Base-by-base conservation (phyloP, 2,113 vertebrate species). In the Archocentrus centrarchus region DNA sequence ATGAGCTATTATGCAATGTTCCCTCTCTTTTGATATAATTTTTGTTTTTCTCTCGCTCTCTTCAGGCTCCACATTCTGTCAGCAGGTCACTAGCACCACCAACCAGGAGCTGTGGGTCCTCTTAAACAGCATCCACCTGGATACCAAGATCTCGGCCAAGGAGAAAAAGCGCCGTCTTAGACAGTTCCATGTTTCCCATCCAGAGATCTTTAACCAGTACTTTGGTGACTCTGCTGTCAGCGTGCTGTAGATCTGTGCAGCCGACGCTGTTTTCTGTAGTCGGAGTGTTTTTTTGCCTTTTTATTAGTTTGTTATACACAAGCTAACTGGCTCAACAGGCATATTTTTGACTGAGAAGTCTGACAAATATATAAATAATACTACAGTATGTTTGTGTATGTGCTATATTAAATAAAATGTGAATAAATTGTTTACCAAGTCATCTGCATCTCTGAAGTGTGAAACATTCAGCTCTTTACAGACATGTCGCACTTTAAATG, bases 191-290 rank as follows among this genome's bases (percentile, higher is more conserved):
- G 97, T 95, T 83, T 96, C 96, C 83, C 98, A 99, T 81, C 98
- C 98, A 4, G 93, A 96, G 13, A 95, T 98, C 88, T 99, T 99
- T 91, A 95, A 95, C 89, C 96, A 98, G 81, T 99, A 98, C 95
- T 99, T 99, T 95, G 97, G 97, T 15, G 91, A 94, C 64, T 86
- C 91, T 80, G 89, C 88, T 15, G 27, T 84, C 10, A 35, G 58
- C 14, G 39, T 90, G 66, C 77, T 93, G n/a, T 94, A 91, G 83
- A 41, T 50, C 24, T 60, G 30, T 95, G 39, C 32, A 59, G 32
- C 15, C 0, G 11, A 6, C 13, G 37, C 11, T 15, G 18, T 39
- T 5, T 50, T 68, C 41, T 18, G 50, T 50, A 66, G 37, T 0
- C 14, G 2, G n/a, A 3, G 22, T 70, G 41, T 11, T 30, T 13